phyloP scores from a whole-genome alignment of 2,797 vertebrate species.

The Gymnoscopelus microlampas region DNA sequence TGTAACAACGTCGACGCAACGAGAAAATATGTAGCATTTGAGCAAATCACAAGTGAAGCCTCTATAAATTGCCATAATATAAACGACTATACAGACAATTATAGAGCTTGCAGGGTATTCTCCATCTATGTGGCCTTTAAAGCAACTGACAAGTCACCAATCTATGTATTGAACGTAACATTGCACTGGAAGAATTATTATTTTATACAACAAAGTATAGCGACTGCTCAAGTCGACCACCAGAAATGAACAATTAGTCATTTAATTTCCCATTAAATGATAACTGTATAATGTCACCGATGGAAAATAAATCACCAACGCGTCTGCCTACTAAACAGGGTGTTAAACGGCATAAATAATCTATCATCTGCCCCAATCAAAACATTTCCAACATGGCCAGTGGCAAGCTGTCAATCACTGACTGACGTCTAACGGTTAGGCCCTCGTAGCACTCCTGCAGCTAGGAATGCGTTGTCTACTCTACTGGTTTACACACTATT shows the following conservation, averaged over 20 bases:
- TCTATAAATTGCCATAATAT: not conserved
- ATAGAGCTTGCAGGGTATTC: not conserved
- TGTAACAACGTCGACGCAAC: constrained; percentile 10
- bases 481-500: not conserved
- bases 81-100: not conserved
- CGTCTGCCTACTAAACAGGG: not conserved
- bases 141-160: too few relatives aligned
- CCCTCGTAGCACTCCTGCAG: constrained; percentile 39
- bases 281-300: too few relatives aligned
- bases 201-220: too few relatives aligned
- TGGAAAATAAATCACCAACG: not conserved
- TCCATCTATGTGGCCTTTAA: too few relatives aligned
- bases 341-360: not conserved
- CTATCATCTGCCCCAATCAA: not conserved
- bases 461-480: not conserved
- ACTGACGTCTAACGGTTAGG: constrained; percentile 59
- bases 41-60: not conserved
- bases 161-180: too few relatives aligned
- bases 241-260: too few relatives aligned
- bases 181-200: too few relatives aligned
- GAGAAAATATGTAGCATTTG: not conserved
- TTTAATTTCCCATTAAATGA: too few relatives aligned
- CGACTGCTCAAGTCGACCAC: too few relatives aligned
- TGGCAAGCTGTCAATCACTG: constrained; percentile 50
- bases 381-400: constrained; percentile 44